Percentiles rank a stretch among this genome's conserved stretches.
These are phyloP conservation scores for Rhynchophorus ferrugineus DNA, from an alignment of 1,140 invertebrate species.

Conservation along the genomic window DNA sequence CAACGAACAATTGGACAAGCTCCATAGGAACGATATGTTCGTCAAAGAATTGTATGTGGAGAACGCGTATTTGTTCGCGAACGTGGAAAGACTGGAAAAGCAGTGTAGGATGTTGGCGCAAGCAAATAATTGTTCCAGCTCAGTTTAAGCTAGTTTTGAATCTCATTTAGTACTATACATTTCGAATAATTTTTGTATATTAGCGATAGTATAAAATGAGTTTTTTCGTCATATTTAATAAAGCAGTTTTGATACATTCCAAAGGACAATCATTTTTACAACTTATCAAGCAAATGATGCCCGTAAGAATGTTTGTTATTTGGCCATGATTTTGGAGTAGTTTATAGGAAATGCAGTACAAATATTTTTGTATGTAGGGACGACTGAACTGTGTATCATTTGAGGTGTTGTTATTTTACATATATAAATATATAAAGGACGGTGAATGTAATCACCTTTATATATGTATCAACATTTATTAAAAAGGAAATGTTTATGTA, in stretches of 20 bases:
- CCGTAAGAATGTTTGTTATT: background rate
- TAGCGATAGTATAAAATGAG: no score
- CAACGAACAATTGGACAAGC: constrained; percentile 50
- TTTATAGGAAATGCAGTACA: constrained; percentile 6
- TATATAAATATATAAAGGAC: constrained; percentile 1
- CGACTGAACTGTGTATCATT: background rate
- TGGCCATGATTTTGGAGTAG: background rate
- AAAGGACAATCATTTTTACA: background rate
- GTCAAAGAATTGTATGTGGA: constrained; percentile 75
- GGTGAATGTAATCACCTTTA: no score
- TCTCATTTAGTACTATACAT: background rate
- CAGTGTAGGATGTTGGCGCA: constrained; percentile 47
- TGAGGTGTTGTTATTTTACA: background rate
- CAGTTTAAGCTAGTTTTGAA: constrained; percentile 33
- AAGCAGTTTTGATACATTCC: background rate
- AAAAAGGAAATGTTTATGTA: no score
- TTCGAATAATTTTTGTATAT: no score
- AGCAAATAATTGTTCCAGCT: constrained; percentile 42
- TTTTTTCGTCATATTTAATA: no score
- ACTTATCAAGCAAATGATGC: background rate
- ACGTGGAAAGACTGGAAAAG: constrained; percentile 56
- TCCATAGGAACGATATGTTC: constrained; percentile 63
- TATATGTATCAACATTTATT: no score
- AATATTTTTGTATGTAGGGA: constrained; percentile 1
- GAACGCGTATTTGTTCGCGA: constrained; percentile 62